phyloP scores from a whole-genome alignment of 1,140 invertebrate species.

The Brachionus koreanus region DNA sequence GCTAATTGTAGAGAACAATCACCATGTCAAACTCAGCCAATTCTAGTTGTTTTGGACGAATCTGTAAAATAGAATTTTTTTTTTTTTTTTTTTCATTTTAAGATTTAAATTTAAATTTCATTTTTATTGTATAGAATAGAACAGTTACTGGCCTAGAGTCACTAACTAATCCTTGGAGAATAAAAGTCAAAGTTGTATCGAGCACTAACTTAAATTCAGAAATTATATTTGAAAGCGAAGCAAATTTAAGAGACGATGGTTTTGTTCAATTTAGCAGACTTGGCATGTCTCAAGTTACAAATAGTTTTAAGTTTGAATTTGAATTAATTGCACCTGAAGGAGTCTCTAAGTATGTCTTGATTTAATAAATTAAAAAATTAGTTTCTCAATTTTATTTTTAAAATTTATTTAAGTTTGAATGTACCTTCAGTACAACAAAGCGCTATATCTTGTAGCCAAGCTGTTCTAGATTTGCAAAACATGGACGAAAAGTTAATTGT shows the following conservation, averaged over 20 bases:
- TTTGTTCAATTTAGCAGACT: background rate
- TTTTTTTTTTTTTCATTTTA: background rate
- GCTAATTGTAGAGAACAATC: slow-evolving; percentile 3
- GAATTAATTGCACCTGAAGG: background rate
- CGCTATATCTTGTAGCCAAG: background rate
- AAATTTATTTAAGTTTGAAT: background rate
- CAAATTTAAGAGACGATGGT: background rate
- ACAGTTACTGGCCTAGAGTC: background rate
- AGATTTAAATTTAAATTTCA: background rate
- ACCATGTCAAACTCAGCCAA: slow-evolving; percentile 38
- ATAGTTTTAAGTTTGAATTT: slow-evolving; percentile 14
- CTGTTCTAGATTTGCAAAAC: background rate
- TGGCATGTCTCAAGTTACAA: background rate
- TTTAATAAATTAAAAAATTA: too few species aligned
- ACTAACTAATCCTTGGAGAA: background rate
- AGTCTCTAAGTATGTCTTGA: background rate
- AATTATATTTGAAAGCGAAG: slow-evolving; percentile 13
- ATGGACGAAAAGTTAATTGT: background rate
- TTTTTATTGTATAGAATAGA: too few species aligned
- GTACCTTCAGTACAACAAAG: background rate
- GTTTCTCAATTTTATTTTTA: too few species aligned
- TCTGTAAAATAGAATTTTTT: background rate
- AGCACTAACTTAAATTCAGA: background rate
- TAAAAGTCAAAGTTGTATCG: background rate
- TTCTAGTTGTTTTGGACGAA: background rate